Conservation (phyloP, 2,888 invertebrate genomes). For the Hipparchia sbordonii region DNA sequence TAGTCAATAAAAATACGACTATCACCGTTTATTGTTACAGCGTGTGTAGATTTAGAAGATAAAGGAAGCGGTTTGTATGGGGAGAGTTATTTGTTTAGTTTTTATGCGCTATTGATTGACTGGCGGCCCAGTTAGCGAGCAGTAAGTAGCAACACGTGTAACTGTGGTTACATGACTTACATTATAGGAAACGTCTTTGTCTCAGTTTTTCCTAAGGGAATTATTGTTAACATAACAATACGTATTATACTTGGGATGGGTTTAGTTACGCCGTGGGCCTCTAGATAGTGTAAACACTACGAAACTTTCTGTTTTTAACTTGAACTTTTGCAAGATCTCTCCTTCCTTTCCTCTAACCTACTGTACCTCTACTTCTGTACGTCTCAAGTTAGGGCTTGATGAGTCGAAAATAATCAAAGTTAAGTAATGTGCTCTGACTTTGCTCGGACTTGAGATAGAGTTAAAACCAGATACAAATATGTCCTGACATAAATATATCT, state of each 20-base stretch:
- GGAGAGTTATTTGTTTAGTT: conserved; percentile 59
- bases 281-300: not conserved
- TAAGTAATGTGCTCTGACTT: too few species aligned
- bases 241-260: not conserved
- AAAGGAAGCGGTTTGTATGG: conserved; percentile 37
- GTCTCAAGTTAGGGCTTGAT: too few species aligned
- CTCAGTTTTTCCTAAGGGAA: conserved; percentile 15
- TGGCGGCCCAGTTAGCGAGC: conserved; percentile 61
- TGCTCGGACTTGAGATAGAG: too few species aligned
- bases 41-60: conserved; percentile 19
- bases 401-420: too few species aligned
- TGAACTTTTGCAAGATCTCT: not conserved
- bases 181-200: conserved; percentile 27
- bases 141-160: conserved; percentile 59
- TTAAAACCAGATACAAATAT: too few species aligned
- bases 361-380: too few species aligned
- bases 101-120: conserved; percentile 64
- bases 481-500: too few species aligned
- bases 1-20: conserved; percentile 13
- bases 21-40: conserved; percentile 1
- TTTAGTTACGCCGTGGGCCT: not conserved
- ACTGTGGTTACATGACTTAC: conserved; percentile 35
- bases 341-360: not conserved
- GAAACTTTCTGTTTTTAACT: not conserved
- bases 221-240: not conserved